Evolutionary conservation across 2,888 invertebrate genomes (phyloP).

Genomic region (Sympetrum striolatum): DNA sequence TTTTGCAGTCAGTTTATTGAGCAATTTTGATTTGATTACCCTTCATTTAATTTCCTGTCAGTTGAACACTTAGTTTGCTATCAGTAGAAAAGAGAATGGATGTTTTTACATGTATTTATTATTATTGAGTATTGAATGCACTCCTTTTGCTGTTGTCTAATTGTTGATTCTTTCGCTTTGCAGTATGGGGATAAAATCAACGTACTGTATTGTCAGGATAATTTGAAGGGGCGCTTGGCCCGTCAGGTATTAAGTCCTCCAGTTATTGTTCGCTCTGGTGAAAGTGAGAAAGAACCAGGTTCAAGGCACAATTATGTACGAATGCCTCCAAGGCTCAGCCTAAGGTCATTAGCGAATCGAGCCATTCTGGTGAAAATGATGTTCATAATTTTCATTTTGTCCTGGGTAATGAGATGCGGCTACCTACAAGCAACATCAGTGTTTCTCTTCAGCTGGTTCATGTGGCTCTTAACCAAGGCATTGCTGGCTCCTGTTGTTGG

Average conservation of each 20-base stretch:
- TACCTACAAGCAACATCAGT: conserved; percentile 62
- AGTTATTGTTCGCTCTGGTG: conserved; percentile 67
- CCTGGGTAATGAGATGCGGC: conserved; percentile 64
- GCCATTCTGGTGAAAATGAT: conserved; percentile 65
- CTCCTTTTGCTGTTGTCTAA: background rate
- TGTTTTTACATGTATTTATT: background rate
- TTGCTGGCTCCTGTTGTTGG: conserved; percentile 42
- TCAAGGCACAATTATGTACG: conserved; percentile 62
- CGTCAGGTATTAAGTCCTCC: conserved; percentile 71
- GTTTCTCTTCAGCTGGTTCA: conserved; percentile 60
- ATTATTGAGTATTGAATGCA: background rate
- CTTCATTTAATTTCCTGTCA: too few relatives aligned
- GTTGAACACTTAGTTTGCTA: background rate
- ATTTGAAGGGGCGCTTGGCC: conserved; percentile 68
- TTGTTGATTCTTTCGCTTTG: conserved; percentile 54
- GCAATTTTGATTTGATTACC: too few relatives aligned
- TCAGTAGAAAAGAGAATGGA: background rate
- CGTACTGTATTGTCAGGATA: conserved; percentile 69
- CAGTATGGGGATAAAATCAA: conserved; percentile 75
- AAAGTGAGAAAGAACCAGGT: conserved; percentile 65
- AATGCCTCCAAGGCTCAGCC: conserved; percentile 72
- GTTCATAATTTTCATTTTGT: conserved; percentile 61
- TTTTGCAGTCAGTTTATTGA: too few relatives aligned
- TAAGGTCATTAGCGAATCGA: conserved; percentile 72
- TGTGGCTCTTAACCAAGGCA: conserved; percentile 64